Conservation (phyloP, 2,797 vertebrate genomes). For the Anolis apletophallus region DNA sequence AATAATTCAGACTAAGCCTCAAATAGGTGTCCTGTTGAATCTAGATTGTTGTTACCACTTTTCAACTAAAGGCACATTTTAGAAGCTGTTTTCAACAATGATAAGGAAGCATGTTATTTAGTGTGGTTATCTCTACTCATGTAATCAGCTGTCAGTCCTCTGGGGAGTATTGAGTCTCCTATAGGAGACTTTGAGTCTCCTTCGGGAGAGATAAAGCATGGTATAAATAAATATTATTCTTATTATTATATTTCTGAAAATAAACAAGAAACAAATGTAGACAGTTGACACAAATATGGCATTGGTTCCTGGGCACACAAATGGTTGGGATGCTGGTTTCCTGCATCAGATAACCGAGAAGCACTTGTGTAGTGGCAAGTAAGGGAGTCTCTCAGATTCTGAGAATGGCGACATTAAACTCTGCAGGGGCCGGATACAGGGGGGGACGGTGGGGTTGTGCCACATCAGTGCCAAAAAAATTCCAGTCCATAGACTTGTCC, state of each 20-base stretch:
- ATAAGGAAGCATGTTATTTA: not conserved
- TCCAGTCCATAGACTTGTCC: not conserved
- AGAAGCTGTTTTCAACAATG: not conserved
- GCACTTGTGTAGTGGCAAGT: not conserved
- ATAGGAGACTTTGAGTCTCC: too few species aligned
- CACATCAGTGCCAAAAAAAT: not conserved
- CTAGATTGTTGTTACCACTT: not conserved
- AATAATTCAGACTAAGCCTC: not conserved
- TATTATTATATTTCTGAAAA: too few species aligned
- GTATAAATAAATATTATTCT: too few species aligned
- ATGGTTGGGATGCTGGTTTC: too few species aligned
- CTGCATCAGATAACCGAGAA: too few species aligned
- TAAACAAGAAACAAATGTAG: too few species aligned
- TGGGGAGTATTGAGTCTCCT: too few species aligned
- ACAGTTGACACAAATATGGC: not conserved
- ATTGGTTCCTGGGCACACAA: not conserved
- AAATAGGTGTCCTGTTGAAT: not conserved
- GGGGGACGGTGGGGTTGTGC: not conserved
- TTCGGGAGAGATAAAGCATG: too few species aligned
- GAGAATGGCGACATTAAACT: not conserved
- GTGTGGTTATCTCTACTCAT: not conserved
- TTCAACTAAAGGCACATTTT: not conserved
- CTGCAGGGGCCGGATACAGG: not conserved
- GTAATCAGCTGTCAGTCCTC: too few species aligned
- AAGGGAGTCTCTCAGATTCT: not conserved